These are phyloP conservation scores for Micrasema minimum DNA, from an alignment of 1,140 invertebrate genomes.

Conservation along the genomic window DNA sequence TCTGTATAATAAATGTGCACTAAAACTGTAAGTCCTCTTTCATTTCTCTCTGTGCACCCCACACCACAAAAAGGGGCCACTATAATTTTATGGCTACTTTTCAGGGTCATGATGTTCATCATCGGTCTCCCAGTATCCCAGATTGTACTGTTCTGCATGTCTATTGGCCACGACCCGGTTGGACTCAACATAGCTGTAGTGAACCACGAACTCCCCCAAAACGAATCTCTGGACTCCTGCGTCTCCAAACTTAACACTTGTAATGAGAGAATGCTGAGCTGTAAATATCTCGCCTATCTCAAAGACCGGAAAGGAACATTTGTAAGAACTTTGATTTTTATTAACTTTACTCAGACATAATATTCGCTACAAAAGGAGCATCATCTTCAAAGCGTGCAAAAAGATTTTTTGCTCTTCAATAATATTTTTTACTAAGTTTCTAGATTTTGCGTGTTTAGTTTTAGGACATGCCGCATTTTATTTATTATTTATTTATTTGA, in stretches of 20 bases:
- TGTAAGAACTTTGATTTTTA: constrained; percentile 62
- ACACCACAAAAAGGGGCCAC: too few species aligned
- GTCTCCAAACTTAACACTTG: constrained; percentile 67
- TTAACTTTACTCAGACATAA: neutral
- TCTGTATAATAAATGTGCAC: too few species aligned
- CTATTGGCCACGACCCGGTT: constrained; percentile 90
- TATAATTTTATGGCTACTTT: too few species aligned
- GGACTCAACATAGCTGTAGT: constrained; percentile 86
- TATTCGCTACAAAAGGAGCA: neutral
- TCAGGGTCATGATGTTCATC: constrained; percentile 88
- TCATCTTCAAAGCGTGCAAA: neutral
- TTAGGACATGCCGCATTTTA: too few species aligned
- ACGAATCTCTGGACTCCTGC: constrained; percentile 65
- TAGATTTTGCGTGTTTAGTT: neutral
- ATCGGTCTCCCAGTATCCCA: constrained; percentile 91
- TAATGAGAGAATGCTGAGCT: constrained; percentile 76
- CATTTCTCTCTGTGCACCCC: too few species aligned
- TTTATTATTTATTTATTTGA: too few species aligned
- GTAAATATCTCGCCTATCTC: constrained; percentile 78
- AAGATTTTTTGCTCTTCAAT: neutral
- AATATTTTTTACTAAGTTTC: neutral
- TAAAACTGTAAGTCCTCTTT: too few species aligned
- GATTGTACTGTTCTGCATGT: constrained; percentile 93
- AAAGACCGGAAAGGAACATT: constrained; percentile 71
- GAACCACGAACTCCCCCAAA: constrained; percentile 80